phyloP scores from a whole-genome alignment of 2,113 vertebrate genomes.

The Ellobius talpinus region DNA sequence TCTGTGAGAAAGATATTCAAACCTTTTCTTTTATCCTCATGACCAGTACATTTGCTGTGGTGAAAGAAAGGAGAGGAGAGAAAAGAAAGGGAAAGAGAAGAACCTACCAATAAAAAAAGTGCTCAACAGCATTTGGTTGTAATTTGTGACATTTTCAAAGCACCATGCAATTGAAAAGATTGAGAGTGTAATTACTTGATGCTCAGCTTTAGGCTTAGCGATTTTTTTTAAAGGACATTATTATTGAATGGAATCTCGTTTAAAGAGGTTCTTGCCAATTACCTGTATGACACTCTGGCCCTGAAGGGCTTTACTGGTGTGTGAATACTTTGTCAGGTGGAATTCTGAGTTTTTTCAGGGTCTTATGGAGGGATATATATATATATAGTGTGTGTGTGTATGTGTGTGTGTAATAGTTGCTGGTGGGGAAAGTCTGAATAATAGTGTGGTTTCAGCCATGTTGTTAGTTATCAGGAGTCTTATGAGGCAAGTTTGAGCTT shows the following conservation, averaged over 20 bases:
- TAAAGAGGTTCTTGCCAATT: conserved; percentile 65
- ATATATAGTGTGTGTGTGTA: too few species aligned
- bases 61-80: not conserved
- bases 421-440: conserved; percentile 58
- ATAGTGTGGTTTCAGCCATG: conserved; percentile 64
- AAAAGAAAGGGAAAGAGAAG: not conserved
- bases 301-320: conserved; percentile 68
- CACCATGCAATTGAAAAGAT: conserved; percentile 81
- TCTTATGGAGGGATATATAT: not conserved
- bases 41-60: conserved; percentile 72
- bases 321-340: conserved; percentile 71
- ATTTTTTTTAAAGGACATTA: conserved; percentile 54
- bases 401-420: conserved; percentile 21
- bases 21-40: conserved; percentile 72
- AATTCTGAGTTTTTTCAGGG: conserved; percentile 76
- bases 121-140: conserved; percentile 83
- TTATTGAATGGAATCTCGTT: conserved; percentile 69
- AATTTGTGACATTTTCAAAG: conserved; percentile 84
- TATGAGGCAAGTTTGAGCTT: conserved; percentile 58
- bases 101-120: conserved; percentile 73
- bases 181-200: conserved; percentile 75
- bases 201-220: conserved; percentile 69
- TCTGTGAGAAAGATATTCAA: conserved; percentile 65
- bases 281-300: conserved; percentile 60
- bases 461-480: conserved; percentile 66